phyloP scores from a whole-genome alignment of 92 coral and sea anemone genomes.

The Ricordea florida region DNA sequence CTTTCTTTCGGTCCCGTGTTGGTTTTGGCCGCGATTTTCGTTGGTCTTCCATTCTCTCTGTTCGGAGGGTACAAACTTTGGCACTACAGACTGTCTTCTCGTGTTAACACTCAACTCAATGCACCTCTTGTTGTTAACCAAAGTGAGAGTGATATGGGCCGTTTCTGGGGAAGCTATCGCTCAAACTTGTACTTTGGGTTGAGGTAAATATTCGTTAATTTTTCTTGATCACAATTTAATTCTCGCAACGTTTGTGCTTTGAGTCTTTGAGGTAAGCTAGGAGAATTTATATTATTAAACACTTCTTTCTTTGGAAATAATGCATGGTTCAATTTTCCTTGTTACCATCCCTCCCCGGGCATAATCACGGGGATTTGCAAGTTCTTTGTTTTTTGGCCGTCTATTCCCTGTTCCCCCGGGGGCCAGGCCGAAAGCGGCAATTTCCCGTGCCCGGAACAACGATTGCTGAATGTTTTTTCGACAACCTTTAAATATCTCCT shows the following conservation, averaged over 20 bases:
- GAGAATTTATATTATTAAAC: too few species aligned
- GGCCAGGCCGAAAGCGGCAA: too few species aligned
- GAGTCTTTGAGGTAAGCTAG: too few species aligned
- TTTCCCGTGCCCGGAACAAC: too few species aligned
- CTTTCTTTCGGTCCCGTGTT: constrained; percentile 8
- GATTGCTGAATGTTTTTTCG: too few species aligned
- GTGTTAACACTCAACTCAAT: constrained; percentile 80
- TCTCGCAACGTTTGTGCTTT: background rate
- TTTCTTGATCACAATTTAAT: background rate
- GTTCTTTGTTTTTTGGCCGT: too few species aligned
- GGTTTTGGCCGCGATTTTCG: constrained; percentile 6
- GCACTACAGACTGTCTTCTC: constrained; percentile 61
- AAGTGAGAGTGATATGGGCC: constrained; percentile 68
- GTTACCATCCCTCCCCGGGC: too few species aligned
- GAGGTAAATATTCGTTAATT: constrained; percentile 46
- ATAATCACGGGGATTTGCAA: too few species aligned
- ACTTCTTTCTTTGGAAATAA: too few species aligned
- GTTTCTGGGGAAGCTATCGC: constrained; percentile 97
- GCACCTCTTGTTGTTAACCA: constrained; percentile 79
- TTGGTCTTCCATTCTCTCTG: constrained; percentile 18
- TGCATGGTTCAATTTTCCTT: too few species aligned
- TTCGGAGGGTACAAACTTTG: constrained; percentile 68
- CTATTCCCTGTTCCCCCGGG: too few species aligned
- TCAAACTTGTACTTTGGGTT: constrained; percentile 95
- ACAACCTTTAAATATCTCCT: too few species aligned